phyloP scores from a whole-genome alignment of 2,888 invertebrate genomes.

The Trichogramma evanescens region DNA sequence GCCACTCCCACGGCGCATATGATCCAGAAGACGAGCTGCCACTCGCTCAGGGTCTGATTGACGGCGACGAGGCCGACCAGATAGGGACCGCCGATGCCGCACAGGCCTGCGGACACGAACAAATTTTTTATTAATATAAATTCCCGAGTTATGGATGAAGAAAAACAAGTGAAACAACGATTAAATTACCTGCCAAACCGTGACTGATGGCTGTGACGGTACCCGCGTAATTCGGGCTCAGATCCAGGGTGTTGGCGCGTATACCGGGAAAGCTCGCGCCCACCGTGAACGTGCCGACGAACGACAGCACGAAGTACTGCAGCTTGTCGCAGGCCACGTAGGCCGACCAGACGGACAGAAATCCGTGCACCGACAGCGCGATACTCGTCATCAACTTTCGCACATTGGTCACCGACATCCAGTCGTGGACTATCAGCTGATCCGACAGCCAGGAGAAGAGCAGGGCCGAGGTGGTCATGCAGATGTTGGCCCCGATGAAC shows the following conservation, averaged over 20 bases:
- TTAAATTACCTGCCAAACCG: conserved; percentile 61
- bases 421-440: conserved; percentile 38
- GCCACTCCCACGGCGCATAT: conserved; percentile 58
- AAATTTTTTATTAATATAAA: too few species aligned
- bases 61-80: conserved; percentile 57
- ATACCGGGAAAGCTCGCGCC: conserved; percentile 42
- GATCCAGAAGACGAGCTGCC: conserved; percentile 73
- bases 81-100: conserved; percentile 61
- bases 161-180: too few species aligned
- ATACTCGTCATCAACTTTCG: conserved; percentile 48
- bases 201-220: conserved; percentile 41
- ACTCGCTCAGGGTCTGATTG: conserved; percentile 47
- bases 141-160: too few species aligned
- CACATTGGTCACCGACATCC: conserved; percentile 43
- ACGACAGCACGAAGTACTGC: conserved; percentile 43
- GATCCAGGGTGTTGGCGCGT: conserved; percentile 42
- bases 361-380: conserved; percentile 48
- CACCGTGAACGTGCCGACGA: conserved; percentile 36
- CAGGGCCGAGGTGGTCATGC: conserved; percentile 43
- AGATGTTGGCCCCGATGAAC: conserved; percentile 37
- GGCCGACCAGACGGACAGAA: conserved; percentile 47
- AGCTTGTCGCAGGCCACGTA: conserved; percentile 47
- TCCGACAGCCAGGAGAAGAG: conserved; percentile 45
- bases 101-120: conserved; percentile 53
- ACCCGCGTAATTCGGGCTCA: conserved; percentile 42